Base-by-base conservation (phyloP, 2,888 invertebrate species). In the Xylota sylvarum region DNA sequence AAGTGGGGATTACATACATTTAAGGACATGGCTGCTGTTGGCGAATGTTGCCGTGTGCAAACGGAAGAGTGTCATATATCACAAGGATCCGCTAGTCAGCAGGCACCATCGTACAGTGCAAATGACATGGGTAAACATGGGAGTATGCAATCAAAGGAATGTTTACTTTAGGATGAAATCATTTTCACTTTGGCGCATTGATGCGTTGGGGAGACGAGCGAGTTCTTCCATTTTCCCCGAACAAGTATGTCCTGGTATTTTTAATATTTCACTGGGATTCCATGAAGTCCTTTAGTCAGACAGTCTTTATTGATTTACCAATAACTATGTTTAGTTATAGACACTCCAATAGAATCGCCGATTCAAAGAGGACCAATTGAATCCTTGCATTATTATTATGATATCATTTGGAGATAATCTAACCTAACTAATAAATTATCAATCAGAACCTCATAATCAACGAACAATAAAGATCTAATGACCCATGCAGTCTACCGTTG, bases 1-100 rank as follows among this genome's bases (percentile, higher is more conserved):
- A 86, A 86, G 81, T 64, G 77, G 48, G 77, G 46, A 78, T 86
- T 86, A 86, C 86, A 86, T 86, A 73, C 73, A 80, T 85, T 85
- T 80, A 80, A 80, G 80, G 72, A 80, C 48, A 80, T 80, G 69
- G 46, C 62, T 69, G 37, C 74, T 14, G 52, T 50, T 30, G 30
- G 10, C 37, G 48, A n/a, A 4, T 17, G 37, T 4, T 14, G 7
- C 32, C 1, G 12, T 23, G 6, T 19, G 35, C 27, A 43, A 72
- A 64, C 56, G 50, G 9, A 43, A 19, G 50, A 27, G 48, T 56
- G 17, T 27, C 40, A 35, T 48, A 62, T 52, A 52, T 50, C 37
- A 37, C 35, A 46, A 56, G 48, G 60, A 60, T 69, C 56, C 50
- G 30, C 52, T 50, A 70, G 69, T 69, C 32, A 37, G 40, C 12